These are phyloP conservation scores for Pyrocoelia pectoralis DNA, from an alignment of 2,888 invertebrate genomes.

Conservation along the genomic window DNA sequence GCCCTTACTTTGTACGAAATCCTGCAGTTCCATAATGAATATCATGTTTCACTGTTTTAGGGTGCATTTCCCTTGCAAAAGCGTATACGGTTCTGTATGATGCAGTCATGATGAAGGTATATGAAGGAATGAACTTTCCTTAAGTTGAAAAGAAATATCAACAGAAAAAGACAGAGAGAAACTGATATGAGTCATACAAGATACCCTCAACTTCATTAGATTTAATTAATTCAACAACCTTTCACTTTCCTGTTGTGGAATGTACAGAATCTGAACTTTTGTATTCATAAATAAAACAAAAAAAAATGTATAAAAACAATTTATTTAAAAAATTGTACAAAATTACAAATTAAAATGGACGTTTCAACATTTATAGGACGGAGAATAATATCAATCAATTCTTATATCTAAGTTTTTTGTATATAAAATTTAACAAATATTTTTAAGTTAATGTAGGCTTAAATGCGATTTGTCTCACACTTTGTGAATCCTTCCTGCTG, in stretches of 20 bases:
- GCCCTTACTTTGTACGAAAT: slow-evolving; percentile 81
- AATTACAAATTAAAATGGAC: slow-evolving; percentile 15
- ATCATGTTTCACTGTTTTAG: slow-evolving; percentile 70
- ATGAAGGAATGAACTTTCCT: slow-evolving; percentile 14
- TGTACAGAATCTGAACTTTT: background rate
- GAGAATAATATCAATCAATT: background rate
- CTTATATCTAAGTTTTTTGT: too few species aligned
- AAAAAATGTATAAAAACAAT: background rate
- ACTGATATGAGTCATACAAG: slow-evolving; percentile 33
- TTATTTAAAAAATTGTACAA: slow-evolving; percentile 13
- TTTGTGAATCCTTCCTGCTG: slow-evolving; percentile 8
- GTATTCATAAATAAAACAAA: background rate
- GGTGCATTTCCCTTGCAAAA: slow-evolving; percentile 81
- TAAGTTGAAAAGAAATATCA: slow-evolving; percentile 14
- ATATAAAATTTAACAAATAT: too few species aligned
- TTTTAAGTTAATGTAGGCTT: background rate
- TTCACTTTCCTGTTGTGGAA: slow-evolving; percentile 21
- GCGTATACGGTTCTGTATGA: slow-evolving; percentile 72
- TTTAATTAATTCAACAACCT: slow-evolving; percentile 23
- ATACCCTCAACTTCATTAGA: slow-evolving; percentile 25
- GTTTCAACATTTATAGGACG: background rate
- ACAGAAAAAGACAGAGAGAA: slow-evolving; percentile 8
- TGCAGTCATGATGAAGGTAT: slow-evolving; percentile 30
- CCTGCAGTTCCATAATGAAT: slow-evolving; percentile 88
- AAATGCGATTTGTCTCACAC: slow-evolving; percentile 1